Evolutionary conservation across 2,888 invertebrate genomes (phyloP).

Genomic region (Drosophila lacicola): DNA sequence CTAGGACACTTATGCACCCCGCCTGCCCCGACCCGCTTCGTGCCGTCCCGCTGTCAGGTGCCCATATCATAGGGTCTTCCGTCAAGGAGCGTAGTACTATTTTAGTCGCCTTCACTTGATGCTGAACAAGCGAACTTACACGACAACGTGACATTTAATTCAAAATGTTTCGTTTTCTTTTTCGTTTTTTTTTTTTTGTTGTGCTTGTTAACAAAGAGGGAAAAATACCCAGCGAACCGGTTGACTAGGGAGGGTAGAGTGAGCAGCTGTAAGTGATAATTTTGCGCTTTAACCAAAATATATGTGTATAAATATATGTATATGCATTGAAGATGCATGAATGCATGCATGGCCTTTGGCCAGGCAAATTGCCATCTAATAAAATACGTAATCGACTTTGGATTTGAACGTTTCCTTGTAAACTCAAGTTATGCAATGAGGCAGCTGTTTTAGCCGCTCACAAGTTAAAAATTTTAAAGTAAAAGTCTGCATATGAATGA

Average conservation of each 20-base stretch:
- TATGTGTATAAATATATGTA: not conserved
- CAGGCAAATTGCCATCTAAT: slow-evolving; percentile 24
- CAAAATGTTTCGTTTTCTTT: slow-evolving; percentile 54
- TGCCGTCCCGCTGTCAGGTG: slow-evolving; percentile 30
- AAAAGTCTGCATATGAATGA: not conserved
- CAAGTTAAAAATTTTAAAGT: not conserved
- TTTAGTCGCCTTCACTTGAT: slow-evolving; percentile 62
- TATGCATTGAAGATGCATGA: slow-evolving; percentile 7
- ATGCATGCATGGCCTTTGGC: slow-evolving; percentile 26
- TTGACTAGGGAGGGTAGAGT: slow-evolving; percentile 3
- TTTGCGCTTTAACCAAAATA: slow-evolving; percentile 4
- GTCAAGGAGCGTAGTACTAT: slow-evolving; percentile 60
- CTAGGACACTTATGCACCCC: slow-evolving; percentile 31
- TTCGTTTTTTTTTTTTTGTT: slow-evolving; percentile 20
- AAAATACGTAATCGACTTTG: slow-evolving; percentile 18
- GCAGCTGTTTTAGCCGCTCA: slow-evolving; percentile 11
- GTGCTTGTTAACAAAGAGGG: slow-evolving; percentile 47
- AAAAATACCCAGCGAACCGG: slow-evolving; percentile 25
- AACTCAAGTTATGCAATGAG: slow-evolving; percentile 16
- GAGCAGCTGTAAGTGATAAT: slow-evolving; percentile 24
- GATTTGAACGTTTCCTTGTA: not conserved
- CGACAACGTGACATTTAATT: slow-evolving; percentile 74
- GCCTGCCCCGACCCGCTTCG: not conserved
- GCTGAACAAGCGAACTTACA: slow-evolving; percentile 70
- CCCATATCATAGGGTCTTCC: slow-evolving; percentile 43